Evolutionary conservation across 2,113 vertebrate species (phyloP), one percentile per base, ranked within the genome.

Genomic region (Percina caprodes): DNA sequence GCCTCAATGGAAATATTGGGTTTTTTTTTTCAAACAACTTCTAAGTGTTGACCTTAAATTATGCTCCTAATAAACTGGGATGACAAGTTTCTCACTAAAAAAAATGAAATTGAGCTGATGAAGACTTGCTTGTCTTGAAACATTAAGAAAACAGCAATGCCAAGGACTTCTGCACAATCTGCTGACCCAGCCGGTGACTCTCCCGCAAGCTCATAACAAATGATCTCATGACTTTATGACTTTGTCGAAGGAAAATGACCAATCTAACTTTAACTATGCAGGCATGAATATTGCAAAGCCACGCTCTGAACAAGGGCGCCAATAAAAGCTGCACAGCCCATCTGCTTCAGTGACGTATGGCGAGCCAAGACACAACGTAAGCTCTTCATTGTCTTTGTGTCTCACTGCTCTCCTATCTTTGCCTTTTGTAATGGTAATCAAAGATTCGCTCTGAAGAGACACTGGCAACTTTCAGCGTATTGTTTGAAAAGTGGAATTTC

Each of bases 391-490:
- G 58, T 82, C 46, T 84, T 62, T 54, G 86, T 74, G 77, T 73
- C 70, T 86, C 68, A 10, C 65, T 2, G 1, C 73, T 56, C 56
- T 48, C 78, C 63, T 51, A 33, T 85, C 51, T 60, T 52, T 7
- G 26, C 9, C 83, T 86, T 89, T 88, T 91, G 87, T 87, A 87
- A 88, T 83, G 78, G 59, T 74, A 90, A 89, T 92, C 85, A 86
- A 82, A 91, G 76, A 77, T 65, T 86, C 63, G 10, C 13, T 80
- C 71, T 33, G 72, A 74, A 55, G 73, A 76, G 71, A 85, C 80
- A 54, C 62, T 49, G 69, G 62, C 80, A 88, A 87, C 85, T 83
- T 79, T 74, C 85, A 49, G 77, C 51, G 3, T 51, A 83, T 79
- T 86, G 84, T 90, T 79, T 88, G 79, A 87, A 82, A 88, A 80